Base-by-base conservation (phyloP, 2,797 vertebrate genomes). In the Esox masquinongy region DNA sequence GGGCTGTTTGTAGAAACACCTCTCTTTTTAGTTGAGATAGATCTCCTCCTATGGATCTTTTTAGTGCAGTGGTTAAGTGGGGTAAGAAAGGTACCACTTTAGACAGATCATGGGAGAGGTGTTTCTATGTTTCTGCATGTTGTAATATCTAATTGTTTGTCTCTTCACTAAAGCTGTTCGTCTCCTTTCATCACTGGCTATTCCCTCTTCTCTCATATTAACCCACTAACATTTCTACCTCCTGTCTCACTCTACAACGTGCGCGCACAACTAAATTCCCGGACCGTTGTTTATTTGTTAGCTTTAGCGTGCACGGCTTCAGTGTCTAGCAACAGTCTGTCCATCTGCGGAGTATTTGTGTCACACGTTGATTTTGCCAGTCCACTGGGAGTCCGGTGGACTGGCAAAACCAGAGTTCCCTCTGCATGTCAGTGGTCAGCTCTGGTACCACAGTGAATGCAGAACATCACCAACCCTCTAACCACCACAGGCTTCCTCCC, bases 101-200 rank as follows among this genome's bases (percentile, higher is more conserved):
- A 19, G 11, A 24, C 61, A 70, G 24, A 51, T 53, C 29, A 68
- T 31, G 24, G 77, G 68, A 89, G 88, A 88, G 78, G 85, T 90
- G 82, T 91, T 92, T 92, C 86, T 88, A 80, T 85, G 68, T 34
- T 78, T 88, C 56, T 93, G 92, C 92, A 93, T 94, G 92, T 76
- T 81, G 83, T 81, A 75, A 82, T 77, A 39, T 68, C 72, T 82
- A 31, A 24, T 74, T 86, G 59, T 71, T 76, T 76, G 51, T 75
- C 73, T 74, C 39, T 43, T 78, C 63, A 50, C 63, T 74, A 19
- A 47, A 11, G 43, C 43, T 14, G 43, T 47, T 47, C 12, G 12
- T 47, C 43, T 43, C 31, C n/a, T 75, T 74, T 71, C 53, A 70
- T 72, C 50, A 59, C 61, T 78, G n/a, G n/a, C 51, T 34, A 8